phyloP scores from a whole-genome alignment of 2,888 invertebrate species.

The Crossocerus cetratus region DNA sequence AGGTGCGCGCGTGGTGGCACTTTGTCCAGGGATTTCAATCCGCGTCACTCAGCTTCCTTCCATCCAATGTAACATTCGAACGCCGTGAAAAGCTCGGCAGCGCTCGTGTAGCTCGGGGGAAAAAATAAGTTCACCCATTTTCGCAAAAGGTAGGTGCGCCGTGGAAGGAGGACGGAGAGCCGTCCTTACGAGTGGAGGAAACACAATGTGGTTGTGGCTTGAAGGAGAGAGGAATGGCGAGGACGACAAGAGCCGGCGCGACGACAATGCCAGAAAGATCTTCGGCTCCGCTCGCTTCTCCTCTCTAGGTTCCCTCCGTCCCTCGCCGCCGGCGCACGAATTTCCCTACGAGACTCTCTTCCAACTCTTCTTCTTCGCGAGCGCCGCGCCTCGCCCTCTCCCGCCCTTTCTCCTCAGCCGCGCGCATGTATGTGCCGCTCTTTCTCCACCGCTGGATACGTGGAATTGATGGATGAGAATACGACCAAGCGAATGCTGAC shows the following conservation, averaged over 20 bases:
- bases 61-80: no score
- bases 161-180: conserved; percentile 17
- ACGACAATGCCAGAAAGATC: conserved; percentile 35
- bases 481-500: conserved; percentile 53
- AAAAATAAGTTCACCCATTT: conserved; percentile 46
- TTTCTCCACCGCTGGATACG: conserved; percentile 35
- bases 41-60: no score
- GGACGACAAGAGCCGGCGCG: conserved; percentile 34
- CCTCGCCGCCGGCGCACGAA: no score
- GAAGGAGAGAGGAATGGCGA: conserved; percentile 46
- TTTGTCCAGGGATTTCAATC: no score
- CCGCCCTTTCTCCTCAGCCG: conserved; percentile 1
- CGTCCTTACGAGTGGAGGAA: conserved; percentile 38
- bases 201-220: conserved; percentile 40
- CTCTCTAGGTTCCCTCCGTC: no score
- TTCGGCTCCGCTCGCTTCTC: conserved; percentile 19
- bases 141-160: conserved; percentile 29
- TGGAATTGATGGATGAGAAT: conserved; percentile 62
- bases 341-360: background rate
- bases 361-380: background rate
- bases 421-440: conserved; percentile 6
- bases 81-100: no score
- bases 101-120: background rate
- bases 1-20: background rate
- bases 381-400: background rate